Evolutionary conservation across 2,888 invertebrate genomes (phyloP), one percentile per base, ranked within the genome.

Genomic region (Dorcus parallelipipedus): DNA sequence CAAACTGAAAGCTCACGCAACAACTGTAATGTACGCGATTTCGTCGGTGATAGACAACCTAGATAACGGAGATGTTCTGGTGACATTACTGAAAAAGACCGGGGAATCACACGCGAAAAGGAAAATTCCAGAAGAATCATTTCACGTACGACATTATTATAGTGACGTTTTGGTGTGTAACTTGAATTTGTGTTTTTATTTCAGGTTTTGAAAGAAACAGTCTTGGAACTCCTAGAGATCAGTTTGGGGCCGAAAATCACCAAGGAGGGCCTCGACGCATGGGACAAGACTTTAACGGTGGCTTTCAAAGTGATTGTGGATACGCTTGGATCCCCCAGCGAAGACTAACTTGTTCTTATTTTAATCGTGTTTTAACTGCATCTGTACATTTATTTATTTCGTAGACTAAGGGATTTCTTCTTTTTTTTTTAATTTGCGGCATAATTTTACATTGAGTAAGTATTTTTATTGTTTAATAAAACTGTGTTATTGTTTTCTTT

Each of bases 1-100:
- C 49, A 79, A 77, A 61, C 77, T 84, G 60, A 79, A 80, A 61
- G 82, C 82, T 9, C 84, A 84, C 67, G 81, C 79, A 43, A 73
- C 76, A 39, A 80, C 76, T 54, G 79, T 84, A 43, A 74, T 82
- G 70, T 77, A 79, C 60, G 77, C 82, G 5, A 67, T 84, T 55
- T 77, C 75, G 49, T 78, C 77, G 23, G 71, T 81, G 23, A 76
- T 84, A 42, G 80, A 82, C 65, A 79, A 80, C 56, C 72, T 84
- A 59, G 79, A 81, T 53, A 82, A 83, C 67, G 70, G 77, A 6
- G 80, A 78, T 38, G 74, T 74, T 56, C 71, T 84, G 52, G 76
- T 79, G 2, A 78, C 80, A 61, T 76, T 82, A 58, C 78, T 83
- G 39, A 63, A 75, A 53, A 81, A 78, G 68, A 79, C 80, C 39